Evolutionary conservation across 2,797 vertebrate genomes (phyloP), one percentile per base, ranked within the genome.

Genomic region (Apodemus agrarius): DNA sequence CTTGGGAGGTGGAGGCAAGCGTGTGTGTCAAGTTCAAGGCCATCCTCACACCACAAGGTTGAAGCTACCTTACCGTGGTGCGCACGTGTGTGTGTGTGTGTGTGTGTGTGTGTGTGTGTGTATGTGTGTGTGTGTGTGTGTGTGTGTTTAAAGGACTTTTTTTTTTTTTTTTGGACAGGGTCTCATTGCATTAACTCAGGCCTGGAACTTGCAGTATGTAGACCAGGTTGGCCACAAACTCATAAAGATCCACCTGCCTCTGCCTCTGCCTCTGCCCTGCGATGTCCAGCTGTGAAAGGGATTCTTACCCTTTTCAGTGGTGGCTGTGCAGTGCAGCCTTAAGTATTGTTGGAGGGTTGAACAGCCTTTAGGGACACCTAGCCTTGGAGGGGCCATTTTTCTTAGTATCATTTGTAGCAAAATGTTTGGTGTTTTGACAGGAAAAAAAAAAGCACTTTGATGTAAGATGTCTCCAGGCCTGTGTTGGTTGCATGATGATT

Each of bases 401-500:
- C 61, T 40, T 67, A 34, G 46, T 19, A 65, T n/a, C 24, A 29
- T 52, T 37, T 65, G 59, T 76, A 61, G 57, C 74, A 89, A 52
- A 79, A 21, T 34, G 49, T 31, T n/a, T 89, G 40, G 16, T 85
- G 29, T 96, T 95, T 76, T 84, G 67, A 4, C 94, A 96, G 89
- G 94, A 95, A 97, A 96, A 88, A 67, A 67, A 49, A n/a, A 85
- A 3, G 29, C 43, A 6, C 34, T 67, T 0, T 93, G 97, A 89
- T 95, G 95, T 97, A 97, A 98, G 97, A 96, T 96, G 97, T 97
- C 95, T 97, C 96, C 96, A 97, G 97, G 40, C 96, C 92, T 97
- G 31, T 93, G 97, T 95, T 96, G n/a, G 22, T 34, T 90, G 79
- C 65, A 12, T 49, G 40, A 26, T 31, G 17, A 24, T 26, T 86